Evolutionary conservation across 2,888 invertebrate genomes (phyloP), one percentile per base, ranked within the genome.

Genomic region (Cosmia trapezina): DNA sequence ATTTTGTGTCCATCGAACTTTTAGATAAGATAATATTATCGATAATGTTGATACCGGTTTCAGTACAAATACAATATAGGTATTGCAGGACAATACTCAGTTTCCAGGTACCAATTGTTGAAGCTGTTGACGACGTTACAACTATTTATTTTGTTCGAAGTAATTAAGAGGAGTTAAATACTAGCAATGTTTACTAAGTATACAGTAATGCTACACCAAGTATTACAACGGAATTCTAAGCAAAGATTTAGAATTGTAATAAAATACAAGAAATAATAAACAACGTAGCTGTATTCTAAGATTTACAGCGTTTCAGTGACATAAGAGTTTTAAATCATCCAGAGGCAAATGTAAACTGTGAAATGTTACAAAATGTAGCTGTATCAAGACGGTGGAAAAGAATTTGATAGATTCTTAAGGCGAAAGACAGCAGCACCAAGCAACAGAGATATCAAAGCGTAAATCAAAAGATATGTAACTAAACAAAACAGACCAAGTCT

Each of bases 1-100:
- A 33, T 22, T 56, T 77, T 56, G 56, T 80, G 67, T 62, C 5
- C 67, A 80, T 47, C 77, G 69, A 81, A 81, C 63, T 77, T 56
- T 19, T 4, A 47, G 81, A 78, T 81, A 51, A 22, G 37, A 54
- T 28, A 28, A 37, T 11, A 19, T 1, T 60, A 73, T 80, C 45
- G 51, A 63, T 76, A 60, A 53, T 12, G 47, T 37, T 49, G 45
- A 81, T 64, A 62, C 43, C 28, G 37, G 68, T 53, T 62, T 67
- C 2, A 67, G 8, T 76, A 47, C 41, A 43, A 14, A 7, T 62
- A 56, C 28, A 22, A 28, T 12, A 47, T 43, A 19, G 6, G 28
- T 28, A 60, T 63, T 64, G 43, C 9, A 51, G 45, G 49, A 12
- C 14, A 45, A 12, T 28, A 28, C n/a, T 37, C n/a, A 43, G 33